Base-by-base conservation (phyloP, 2,888 invertebrate genomes). In the Balanococcus diminutus region DNA sequence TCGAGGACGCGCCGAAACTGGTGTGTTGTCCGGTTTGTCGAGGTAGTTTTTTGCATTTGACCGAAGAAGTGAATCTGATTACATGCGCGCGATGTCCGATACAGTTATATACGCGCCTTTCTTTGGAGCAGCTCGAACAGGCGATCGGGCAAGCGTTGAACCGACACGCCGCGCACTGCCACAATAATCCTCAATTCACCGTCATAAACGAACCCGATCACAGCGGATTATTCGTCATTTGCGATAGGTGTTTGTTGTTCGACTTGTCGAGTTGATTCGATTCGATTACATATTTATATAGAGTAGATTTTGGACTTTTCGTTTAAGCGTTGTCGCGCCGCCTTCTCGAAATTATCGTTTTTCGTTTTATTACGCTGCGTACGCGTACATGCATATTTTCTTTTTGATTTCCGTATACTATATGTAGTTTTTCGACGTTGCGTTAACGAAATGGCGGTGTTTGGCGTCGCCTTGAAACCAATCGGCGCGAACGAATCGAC, bases 21-120 rank as follows among this genome's bases (percentile, higher is more conserved):
- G 75, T 79, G 9, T 79, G n/a, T 28, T 79, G 75, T 36, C 75
- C 75, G 3, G 36, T 79, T 79, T 79, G 75, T 79, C 75, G 36
- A 14, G 28, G 6, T 36, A 36, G 75, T 22, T 79, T 79, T 79
- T 16, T 79, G 19, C 36, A 36, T 4, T 2, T 14, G 8, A 19
- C 19, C 3, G n/a, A 36, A 14, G 36, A 36, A 9, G 8, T 1
- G 19, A 79, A 2, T 2, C 19, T 79, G 0, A 19, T 79, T 5
- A 19, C 28, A 9, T 79, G 75, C 36, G 1, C 75, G 0, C 19
- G 19, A 28, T 79, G 75, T 19, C 36, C 75, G 19, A 36, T 36
- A 36, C 36, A 19, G 22, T 36, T 79, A 22, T 9, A 19, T 9
- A 36, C 75, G 8, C 19, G 3, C 19, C 0, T 36, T 2, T 31